phyloP scores from a whole-genome alignment of 1,140 invertebrate genomes.

The Brachionus manjavacas region DNA sequence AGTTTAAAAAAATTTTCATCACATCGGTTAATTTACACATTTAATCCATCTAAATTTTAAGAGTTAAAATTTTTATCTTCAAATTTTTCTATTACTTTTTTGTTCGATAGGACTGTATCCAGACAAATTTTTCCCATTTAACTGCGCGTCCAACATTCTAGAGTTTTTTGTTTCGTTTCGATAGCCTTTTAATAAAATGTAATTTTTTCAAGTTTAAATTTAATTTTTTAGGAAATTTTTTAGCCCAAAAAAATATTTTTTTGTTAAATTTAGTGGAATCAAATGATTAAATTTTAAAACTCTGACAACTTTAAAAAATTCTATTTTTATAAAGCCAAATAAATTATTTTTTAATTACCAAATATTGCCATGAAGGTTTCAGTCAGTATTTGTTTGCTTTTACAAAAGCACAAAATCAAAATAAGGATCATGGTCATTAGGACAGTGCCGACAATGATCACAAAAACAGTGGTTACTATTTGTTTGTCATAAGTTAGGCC shows the following conservation, averaged over 20 bases:
- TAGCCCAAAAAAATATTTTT: too few relatives aligned
- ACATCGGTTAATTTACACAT: not conserved
- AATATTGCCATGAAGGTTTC: conserved; percentile 20
- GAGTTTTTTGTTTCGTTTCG: not conserved
- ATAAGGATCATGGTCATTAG: not conserved
- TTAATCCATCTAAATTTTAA: not conserved
- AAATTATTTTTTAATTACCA: not conserved
- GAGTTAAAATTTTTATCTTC: too few relatives aligned
- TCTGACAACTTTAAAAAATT: too few relatives aligned
- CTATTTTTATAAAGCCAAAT: too few relatives aligned
- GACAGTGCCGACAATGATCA: not conserved
- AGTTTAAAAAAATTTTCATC: not conserved
- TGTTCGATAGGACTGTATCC: not conserved
- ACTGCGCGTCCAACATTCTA: not conserved
- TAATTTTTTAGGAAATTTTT: not conserved
- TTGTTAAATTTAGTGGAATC: too few relatives aligned
- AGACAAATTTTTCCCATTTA: not conserved
- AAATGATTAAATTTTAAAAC: too few relatives aligned
- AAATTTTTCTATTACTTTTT: not conserved
- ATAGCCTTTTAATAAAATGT: not conserved
- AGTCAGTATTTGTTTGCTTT: not conserved
- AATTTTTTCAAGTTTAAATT: not conserved
- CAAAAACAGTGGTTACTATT: not conserved
- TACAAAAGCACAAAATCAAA: not conserved
- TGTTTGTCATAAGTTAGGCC: not conserved